These are phyloP conservation scores for Lepisosteus osseus DNA, from an alignment of 2,113 vertebrate genomes.

Conservation along the genomic window DNA sequence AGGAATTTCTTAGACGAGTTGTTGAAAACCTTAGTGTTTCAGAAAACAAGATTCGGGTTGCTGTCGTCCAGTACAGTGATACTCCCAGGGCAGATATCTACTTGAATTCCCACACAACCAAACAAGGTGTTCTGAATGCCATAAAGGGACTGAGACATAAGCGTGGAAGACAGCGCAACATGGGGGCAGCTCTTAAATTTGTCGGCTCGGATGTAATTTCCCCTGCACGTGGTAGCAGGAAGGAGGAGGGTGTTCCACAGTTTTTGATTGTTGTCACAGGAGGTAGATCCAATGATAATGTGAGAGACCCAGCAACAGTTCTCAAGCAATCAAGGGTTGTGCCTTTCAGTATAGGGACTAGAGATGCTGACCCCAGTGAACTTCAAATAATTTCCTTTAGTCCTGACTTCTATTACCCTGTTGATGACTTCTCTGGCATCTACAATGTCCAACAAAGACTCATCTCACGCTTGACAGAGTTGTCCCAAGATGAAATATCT, in stretches of 20 bases:
- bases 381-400: slow-evolving; percentile 76
- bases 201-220: slow-evolving; percentile 71
- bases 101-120: slow-evolving; percentile 77
- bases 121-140: slow-evolving; percentile 63
- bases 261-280: slow-evolving; percentile 84
- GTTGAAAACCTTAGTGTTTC: slow-evolving; percentile 82
- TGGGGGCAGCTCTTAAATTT: slow-evolving; percentile 80
- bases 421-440: slow-evolving; percentile 78
- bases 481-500: slow-evolving; percentile 58
- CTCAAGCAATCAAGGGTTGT: slow-evolving; percentile 76
- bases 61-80: slow-evolving; percentile 84
- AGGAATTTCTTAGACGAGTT: slow-evolving; percentile 75
- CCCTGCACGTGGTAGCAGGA: slow-evolving; percentile 71
- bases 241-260: slow-evolving; percentile 76
- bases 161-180: slow-evolving; percentile 78
- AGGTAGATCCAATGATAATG: slow-evolving; percentile 77
- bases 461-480: slow-evolving; percentile 54
- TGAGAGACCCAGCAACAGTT: slow-evolving; percentile 59
- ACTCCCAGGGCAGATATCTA: slow-evolving; percentile 70
- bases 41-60: slow-evolving; percentile 75
- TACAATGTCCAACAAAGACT: slow-evolving; percentile 66
- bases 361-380: slow-evolving; percentile 71
- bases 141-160: slow-evolving; percentile 61
- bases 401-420: slow-evolving; percentile 67
- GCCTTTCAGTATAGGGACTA: slow-evolving; percentile 82